Conservation (phyloP, 2,113 vertebrate genomes). For the Xiphophorus couchianus region DNA sequence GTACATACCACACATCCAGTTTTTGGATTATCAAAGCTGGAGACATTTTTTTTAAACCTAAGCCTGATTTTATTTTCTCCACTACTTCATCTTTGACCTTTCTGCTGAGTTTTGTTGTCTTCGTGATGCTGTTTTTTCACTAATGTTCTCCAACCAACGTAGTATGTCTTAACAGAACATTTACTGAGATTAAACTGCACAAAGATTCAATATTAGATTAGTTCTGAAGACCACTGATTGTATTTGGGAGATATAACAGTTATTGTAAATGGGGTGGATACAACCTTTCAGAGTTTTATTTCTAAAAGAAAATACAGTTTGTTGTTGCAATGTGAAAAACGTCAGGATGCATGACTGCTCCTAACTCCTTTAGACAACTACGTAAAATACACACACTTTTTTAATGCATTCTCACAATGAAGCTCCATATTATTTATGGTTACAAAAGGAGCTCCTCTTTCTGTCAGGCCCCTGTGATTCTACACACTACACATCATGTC, state of each 20-base stretch:
- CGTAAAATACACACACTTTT: not conserved
- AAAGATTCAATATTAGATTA: too few relatives aligned
- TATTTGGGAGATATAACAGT: not conserved
- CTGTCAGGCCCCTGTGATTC: not conserved
- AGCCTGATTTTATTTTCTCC: too few relatives aligned
- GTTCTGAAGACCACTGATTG: too few relatives aligned
- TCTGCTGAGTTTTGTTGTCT: too few relatives aligned
- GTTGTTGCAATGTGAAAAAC: not conserved
- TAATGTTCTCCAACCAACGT: too few relatives aligned
- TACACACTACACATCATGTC: not conserved
- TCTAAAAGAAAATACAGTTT: not conserved
- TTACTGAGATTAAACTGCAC: too few relatives aligned
- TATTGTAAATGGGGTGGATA: not conserved
- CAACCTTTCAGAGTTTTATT: not conserved
- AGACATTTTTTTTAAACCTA: too few relatives aligned
- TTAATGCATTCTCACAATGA: not conserved
- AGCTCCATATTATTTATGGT: not conserved
- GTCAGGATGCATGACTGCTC: not conserved
- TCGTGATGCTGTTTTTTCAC: too few relatives aligned
- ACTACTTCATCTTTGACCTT: too few relatives aligned
- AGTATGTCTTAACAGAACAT: too few relatives aligned
- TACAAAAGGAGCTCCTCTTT: not conserved
- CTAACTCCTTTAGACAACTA: not conserved
- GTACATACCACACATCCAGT: too few relatives aligned
- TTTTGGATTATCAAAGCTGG: too few relatives aligned